Conservation (phyloP, 2,797 vertebrate genomes). For the Propithecus perrieri region DNA sequence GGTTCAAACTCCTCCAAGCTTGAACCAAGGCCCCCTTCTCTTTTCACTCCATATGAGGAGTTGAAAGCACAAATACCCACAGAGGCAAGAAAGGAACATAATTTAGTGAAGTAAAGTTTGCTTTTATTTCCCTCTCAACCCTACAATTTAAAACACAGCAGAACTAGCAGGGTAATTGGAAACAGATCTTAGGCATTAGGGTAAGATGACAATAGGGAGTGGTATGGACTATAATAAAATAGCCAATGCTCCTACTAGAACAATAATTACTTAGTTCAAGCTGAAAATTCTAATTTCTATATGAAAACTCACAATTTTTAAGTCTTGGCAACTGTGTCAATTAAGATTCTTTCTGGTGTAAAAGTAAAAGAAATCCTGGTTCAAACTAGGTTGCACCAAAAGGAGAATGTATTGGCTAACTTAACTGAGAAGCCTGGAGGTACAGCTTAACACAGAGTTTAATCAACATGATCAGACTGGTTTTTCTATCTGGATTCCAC, state of each 20-base stretch:
- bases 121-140: not conserved
- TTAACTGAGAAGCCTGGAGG: not conserved
- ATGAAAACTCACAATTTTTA: not conserved
- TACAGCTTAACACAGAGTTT: not conserved
- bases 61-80: not conserved
- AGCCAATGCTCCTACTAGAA: not conserved
- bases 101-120: not conserved
- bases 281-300: not conserved
- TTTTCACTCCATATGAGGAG: not conserved
- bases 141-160: not conserved
- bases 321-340: not conserved
- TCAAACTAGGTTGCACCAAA: not conserved
- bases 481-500: not conserved
- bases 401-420: not conserved
- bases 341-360: not conserved
- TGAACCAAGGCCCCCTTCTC: not conserved
- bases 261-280: not conserved
- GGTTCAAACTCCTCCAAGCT: not conserved
- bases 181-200: not conserved
- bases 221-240: not conserved
- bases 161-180: not conserved
- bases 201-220: not conserved
- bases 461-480: not conserved
- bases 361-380: conserved; percentile 35
- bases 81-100: not conserved